Base-by-base conservation (phyloP, 2,797 vertebrate genomes). In the Eidolon dupreanum region DNA sequence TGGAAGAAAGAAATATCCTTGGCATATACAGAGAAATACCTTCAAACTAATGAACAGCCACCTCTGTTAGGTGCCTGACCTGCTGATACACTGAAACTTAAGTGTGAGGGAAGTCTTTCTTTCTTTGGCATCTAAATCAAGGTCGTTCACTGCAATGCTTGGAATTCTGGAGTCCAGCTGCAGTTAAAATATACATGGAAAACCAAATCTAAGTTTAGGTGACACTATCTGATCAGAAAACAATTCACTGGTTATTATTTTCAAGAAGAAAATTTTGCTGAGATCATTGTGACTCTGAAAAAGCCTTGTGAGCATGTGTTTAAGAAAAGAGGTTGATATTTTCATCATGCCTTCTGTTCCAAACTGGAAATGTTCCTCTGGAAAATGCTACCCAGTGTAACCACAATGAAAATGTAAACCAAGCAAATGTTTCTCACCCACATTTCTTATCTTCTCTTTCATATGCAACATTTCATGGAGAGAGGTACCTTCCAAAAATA, bases 301-400 rank as follows among this genome's bases (percentile, higher is more conserved):
- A 74, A 86, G 61, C n/a, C 13, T 63, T 33, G 36, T 55, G 49
- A 93, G 33, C 85, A 79, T 94, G 83, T 66, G 53, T 63, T 85
- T 81, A 38, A 63, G 63, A 28, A 68, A 85, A 77, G 24, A 88
- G 85, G 49, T 33, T 93, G 93, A 31, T 96, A 95, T 93, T 96
- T 93, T 97, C 93, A 90, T 90, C 78, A 46, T 93, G 82, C 92
- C 78, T 96, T 96, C 90, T 96, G 95, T 77, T 95, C 77, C 63
- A 88, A 79, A 95, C 92, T 97, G 88, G 73, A 95, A 96, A 74
- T 57, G 55, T 95, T 97, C 61, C 82, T 36, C 49, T 86, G 83
- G 68, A 94, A 96, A 93, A 88, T 92, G 81, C 90, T 88, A 66
- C 59, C 92, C 68, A 51, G 92, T 22, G 55, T 61, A 95, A 75